These are phyloP conservation scores for Austrofundulus limnaeus DNA, from an alignment of 2,113 vertebrate genomes.

Conservation along the genomic window DNA sequence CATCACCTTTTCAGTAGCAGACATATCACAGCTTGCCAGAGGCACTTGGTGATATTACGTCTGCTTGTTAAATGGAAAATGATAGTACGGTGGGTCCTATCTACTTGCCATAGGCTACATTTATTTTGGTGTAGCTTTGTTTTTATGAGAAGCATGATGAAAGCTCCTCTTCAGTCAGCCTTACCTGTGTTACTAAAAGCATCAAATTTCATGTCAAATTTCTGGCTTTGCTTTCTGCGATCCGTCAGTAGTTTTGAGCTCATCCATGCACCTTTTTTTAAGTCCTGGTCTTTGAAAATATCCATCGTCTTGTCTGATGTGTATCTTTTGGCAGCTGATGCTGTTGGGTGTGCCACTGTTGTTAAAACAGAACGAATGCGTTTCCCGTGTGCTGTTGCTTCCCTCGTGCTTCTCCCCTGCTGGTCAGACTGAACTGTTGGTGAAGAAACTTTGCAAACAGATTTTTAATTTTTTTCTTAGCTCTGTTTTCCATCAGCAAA, in stretches of 20 bases:
- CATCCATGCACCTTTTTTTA: conserved; percentile 17
- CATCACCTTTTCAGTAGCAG: neutral
- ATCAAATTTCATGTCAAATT: neutral
- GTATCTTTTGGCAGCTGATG: conserved; percentile 22
- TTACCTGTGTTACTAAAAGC: neutral
- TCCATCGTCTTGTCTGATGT: conserved; percentile 10
- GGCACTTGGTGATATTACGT: neutral
- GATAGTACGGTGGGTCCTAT: neutral
- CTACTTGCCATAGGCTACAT: conserved; percentile 4
- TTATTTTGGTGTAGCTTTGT: neutral
- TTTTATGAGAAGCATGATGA: neutral
- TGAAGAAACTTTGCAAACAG: conserved; percentile 1
- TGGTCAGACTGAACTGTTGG: conserved; percentile 28
- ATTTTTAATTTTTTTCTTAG: conserved; percentile 16
- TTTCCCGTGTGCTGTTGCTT: conserved; percentile 31
- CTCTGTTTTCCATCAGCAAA: conserved; percentile 3
- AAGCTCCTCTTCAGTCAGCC: neutral
- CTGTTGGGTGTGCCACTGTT: conserved; percentile 41
- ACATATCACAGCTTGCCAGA: neutral
- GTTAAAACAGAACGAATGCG: conserved; percentile 34
- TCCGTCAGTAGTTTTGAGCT: neutral
- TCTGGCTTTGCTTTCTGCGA: neutral
- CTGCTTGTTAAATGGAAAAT: neutral
- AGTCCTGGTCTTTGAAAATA: neutral
- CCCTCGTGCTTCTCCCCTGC: conserved; percentile 18